These are phyloP conservation scores for Phymorhynchus buccinoides DNA, from an alignment of 1,140 invertebrate species.

Conservation along the genomic window DNA sequence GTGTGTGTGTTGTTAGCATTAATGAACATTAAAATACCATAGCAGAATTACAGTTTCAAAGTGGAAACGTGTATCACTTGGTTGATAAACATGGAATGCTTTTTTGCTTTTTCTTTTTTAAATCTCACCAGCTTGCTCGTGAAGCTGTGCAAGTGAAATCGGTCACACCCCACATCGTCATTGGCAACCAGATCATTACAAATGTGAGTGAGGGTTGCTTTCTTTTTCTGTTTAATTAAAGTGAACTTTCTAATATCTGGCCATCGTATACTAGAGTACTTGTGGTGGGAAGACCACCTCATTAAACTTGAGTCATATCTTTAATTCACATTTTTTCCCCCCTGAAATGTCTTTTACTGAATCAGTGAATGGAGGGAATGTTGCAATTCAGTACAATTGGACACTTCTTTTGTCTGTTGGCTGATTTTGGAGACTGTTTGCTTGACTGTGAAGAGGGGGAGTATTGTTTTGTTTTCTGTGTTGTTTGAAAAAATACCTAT, in stretches of 20 bases:
- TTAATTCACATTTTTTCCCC: background rate
- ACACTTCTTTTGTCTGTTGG: too few relatives aligned
- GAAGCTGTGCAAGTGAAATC: constrained; percentile 94
- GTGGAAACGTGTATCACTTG: too few relatives aligned
- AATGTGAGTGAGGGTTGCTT: constrained; percentile 87
- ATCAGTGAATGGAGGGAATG: too few relatives aligned
- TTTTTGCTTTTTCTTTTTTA: constrained; percentile 15
- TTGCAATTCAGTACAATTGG: too few relatives aligned
- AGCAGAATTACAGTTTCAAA: too few relatives aligned
- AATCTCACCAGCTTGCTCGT: constrained; percentile 80
- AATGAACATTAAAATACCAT: too few relatives aligned
- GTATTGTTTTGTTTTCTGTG: too few relatives aligned
- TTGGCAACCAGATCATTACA: constrained; percentile 96
- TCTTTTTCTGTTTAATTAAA: background rate
- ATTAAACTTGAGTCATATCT: background rate
- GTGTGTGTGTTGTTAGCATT: too few relatives aligned
- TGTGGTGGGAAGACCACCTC: background rate
- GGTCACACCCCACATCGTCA: constrained; percentile 95
- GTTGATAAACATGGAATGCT: background rate
- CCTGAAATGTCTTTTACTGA: background rate
- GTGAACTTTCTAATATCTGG: background rate
- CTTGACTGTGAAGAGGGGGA: too few relatives aligned
- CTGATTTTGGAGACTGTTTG: too few relatives aligned
- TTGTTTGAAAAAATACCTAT: too few relatives aligned
- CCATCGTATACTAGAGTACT: too few relatives aligned